Evolutionary conservation across 2,797 vertebrate genomes (phyloP).

Genomic region (Chaetophractus vellerosus): DNA sequence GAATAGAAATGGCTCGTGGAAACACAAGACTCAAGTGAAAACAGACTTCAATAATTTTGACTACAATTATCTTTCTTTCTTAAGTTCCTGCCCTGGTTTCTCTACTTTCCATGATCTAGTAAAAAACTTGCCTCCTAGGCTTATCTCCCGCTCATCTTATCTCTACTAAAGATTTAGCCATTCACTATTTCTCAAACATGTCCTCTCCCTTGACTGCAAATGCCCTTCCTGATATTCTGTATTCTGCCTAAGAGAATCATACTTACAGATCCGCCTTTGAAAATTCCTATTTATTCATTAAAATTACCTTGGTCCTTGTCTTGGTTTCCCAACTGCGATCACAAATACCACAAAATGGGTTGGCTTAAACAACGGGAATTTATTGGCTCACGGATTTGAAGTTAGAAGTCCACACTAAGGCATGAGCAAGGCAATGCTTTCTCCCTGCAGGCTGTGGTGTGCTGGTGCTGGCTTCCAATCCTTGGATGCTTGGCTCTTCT

Average conservation of each 20-base stretch:
- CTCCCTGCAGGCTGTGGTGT: no score
- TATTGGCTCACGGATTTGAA: no score
- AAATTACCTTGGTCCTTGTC: background rate
- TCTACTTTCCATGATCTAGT: background rate
- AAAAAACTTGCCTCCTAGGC: background rate
- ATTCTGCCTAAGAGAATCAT: background rate
- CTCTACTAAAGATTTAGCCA: background rate
- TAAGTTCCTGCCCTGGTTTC: background rate
- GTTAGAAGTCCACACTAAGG: no score
- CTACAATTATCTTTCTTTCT: background rate
- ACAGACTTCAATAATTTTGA: background rate
- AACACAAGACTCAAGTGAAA: background rate
- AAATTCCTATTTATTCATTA: background rate
- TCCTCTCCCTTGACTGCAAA: background rate
- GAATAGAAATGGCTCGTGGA: background rate
- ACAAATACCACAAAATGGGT: no score
- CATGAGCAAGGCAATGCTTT: no score
- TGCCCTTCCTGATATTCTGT: background rate
- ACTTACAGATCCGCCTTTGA: background rate
- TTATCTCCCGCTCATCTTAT: background rate
- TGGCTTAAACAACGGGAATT: no score
- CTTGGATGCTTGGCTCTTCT: no score
- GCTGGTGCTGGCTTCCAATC: no score
- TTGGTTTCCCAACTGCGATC: no score
- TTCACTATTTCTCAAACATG: background rate